phyloP scores from a whole-genome alignment of 2,888 invertebrate species.

The Spicauda simplicius region DNA sequence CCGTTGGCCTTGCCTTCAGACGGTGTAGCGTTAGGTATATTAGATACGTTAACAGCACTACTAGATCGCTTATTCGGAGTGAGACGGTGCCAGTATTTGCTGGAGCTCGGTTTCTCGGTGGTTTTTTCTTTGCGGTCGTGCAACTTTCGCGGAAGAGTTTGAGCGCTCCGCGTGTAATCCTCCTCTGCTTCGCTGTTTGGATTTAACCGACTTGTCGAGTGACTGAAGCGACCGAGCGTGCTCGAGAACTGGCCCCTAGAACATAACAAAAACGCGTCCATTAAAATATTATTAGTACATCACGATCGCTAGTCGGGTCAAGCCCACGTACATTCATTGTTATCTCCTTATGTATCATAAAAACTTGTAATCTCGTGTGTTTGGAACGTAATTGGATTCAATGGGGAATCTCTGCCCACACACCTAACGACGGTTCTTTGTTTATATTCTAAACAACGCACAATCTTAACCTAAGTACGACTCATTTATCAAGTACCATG shows the following conservation, averaged over 20 bases:
- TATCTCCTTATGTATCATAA: constrained; percentile 63
- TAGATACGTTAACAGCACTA: constrained; percentile 89
- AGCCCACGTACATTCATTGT: constrained; percentile 73
- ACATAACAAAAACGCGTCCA: constrained; percentile 59
- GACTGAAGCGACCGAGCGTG: constrained; percentile 93
- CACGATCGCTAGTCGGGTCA: constrained; percentile 56
- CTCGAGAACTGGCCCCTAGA: constrained; percentile 89
- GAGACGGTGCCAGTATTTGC: constrained; percentile 78
- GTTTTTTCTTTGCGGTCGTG: constrained; percentile 79
- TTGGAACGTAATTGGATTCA: constrained; percentile 71
- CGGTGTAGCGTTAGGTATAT: constrained; percentile 82
- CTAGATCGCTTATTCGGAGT: constrained; percentile 83
- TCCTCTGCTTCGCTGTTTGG: constrained; percentile 81
- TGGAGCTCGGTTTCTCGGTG: constrained; percentile 72
- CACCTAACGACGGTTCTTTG: constrained; percentile 68
- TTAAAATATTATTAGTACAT: constrained; percentile 57
- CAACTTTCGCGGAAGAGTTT: constrained; percentile 90
- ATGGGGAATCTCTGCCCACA: constrained; percentile 74
- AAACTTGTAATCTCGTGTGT: constrained; percentile 69
- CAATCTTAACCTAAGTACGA: constrained; percentile 3
- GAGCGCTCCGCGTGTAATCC: constrained; percentile 86
- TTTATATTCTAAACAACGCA: constrained; percentile 54
- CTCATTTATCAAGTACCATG: constrained; percentile 16
- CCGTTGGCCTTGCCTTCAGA: constrained; percentile 75
- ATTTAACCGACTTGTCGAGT: constrained; percentile 90